phyloP scores from a whole-genome alignment of 2,113 vertebrate species.

The Channa argus region DNA sequence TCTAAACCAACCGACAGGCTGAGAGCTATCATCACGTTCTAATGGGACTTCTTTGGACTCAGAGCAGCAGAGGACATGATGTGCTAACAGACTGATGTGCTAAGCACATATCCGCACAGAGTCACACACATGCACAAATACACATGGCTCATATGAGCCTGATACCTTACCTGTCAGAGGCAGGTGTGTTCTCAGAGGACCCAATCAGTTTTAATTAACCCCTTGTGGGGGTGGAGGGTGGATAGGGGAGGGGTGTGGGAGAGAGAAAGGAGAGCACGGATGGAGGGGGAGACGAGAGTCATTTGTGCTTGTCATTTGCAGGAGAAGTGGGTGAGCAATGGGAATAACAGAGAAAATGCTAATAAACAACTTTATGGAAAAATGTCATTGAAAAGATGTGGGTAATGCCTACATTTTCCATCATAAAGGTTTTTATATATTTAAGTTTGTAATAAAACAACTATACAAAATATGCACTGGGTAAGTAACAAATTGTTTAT shows the following conservation, averaged over 20 bases:
- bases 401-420: no score
- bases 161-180: slow-evolving; percentile 82
- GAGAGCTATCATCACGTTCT: slow-evolving; percentile 26
- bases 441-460: no score
- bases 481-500: no score
- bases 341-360: slow-evolving; percentile 19
- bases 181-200: slow-evolving; percentile 82
- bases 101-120: slow-evolving; percentile 64
- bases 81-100: slow-evolving; percentile 59
- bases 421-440: no score
- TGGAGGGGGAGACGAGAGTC: slow-evolving; percentile 16
- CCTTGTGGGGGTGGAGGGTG: slow-evolving; percentile 73
- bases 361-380: no score
- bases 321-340: slow-evolving; percentile 13
- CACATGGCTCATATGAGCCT: slow-evolving; percentile 49
- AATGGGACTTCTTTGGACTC: slow-evolving; percentile 46
- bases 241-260: slow-evolving; percentile 30
- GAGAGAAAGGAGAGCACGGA: slow-evolving; percentile 4
- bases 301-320: slow-evolving; percentile 49
- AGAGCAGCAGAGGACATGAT: slow-evolving; percentile 64
- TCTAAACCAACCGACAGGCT: slow-evolving; percentile 2
- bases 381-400: no score
- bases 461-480: no score
- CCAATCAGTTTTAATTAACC: slow-evolving; percentile 89
- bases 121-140: slow-evolving; percentile 52